A percentile compares a stretch with the other conserved stretches of the same genome.
phyloP scores from a whole-genome alignment of 2,888 invertebrate genomes.

The Physocephala rufipes region DNA sequence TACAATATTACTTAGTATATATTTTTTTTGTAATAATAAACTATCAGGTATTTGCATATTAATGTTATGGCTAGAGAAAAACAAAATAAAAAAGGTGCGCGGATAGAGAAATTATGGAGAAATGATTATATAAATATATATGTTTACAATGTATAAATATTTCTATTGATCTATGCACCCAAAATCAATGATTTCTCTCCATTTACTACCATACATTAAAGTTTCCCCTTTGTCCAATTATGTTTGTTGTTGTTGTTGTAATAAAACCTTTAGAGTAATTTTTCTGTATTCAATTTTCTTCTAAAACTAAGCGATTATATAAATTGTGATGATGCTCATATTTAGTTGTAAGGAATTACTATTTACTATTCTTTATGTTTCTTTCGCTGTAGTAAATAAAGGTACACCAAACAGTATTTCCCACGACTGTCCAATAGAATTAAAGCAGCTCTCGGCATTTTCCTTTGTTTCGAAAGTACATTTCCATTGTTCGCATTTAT shows the following conservation, averaged over 20 bases:
- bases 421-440: slow-evolving; percentile 68
- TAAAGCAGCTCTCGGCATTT: slow-evolving; percentile 66
- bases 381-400: slow-evolving; percentile 49
- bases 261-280: slow-evolving; percentile 8
- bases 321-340: no score
- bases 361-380: slow-evolving; percentile 4
- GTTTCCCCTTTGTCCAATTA: no score
- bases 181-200: neutral
- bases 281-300: neutral
- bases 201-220: neutral
- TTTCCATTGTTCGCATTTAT: slow-evolving; percentile 67
- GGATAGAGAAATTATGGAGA: neutral
- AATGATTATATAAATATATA: neutral
- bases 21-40: slow-evolving; percentile 10
- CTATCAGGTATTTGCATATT: slow-evolving; percentile 28
- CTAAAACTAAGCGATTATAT: slow-evolving; percentile 4
- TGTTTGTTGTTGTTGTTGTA: slow-evolving; percentile 12
- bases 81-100: neutral
- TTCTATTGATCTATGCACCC: neutral
- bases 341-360: neutral
- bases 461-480: slow-evolving; percentile 66
- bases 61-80: slow-evolving; percentile 9
- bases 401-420: slow-evolving; percentile 69
- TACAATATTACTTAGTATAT: neutral
- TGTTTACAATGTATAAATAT: neutral